These are phyloP conservation scores for Polyergus mexicanus DNA, from an alignment of 1,140 invertebrate species.

Conservation along the genomic window DNA sequence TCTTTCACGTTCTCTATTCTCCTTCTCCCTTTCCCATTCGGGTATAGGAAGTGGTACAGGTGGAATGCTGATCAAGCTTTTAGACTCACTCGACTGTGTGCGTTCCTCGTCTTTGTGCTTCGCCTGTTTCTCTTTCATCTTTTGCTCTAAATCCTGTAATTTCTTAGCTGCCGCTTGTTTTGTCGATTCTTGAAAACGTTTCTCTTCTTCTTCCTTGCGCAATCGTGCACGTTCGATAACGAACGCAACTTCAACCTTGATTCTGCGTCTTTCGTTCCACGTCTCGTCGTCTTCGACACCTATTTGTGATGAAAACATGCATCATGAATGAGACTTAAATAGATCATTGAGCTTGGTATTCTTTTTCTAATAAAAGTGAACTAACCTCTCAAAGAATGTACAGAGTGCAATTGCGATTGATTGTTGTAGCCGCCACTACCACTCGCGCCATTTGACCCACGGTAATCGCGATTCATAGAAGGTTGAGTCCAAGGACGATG, in stretches of 20 bases:
- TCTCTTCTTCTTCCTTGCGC: constrained; percentile 93
- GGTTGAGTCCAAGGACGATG: constrained; percentile 82
- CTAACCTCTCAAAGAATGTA: constrained; percentile 81
- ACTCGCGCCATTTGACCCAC: constrained; percentile 77
- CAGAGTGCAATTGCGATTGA: constrained; percentile 77
- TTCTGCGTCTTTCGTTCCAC: constrained; percentile 90
- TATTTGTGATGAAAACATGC: constrained; percentile 50
- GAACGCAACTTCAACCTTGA: constrained; percentile 90
- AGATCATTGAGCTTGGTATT: background rate
- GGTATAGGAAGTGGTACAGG: constrained; percentile 86
- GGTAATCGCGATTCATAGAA: constrained; percentile 79
- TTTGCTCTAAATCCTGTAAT: constrained; percentile 88
- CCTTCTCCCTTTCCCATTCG: constrained; percentile 88
- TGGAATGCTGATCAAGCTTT: constrained; percentile 81
- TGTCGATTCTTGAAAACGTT: constrained; percentile 89
- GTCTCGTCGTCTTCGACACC: constrained; percentile 91
- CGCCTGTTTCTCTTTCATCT: constrained; percentile 87
- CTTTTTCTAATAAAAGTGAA: constrained; percentile 21
- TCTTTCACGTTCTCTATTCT: constrained; percentile 82
- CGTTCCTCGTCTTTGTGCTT: constrained; percentile 85
- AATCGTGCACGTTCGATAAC: constrained; percentile 92
- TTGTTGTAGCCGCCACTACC: constrained; percentile 73
- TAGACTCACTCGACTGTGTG: constrained; percentile 79
- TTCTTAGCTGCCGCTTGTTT: constrained; percentile 89
- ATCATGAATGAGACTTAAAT: background rate